These are phyloP conservation scores for Dascillus cervinus DNA, from an alignment of 2,888 invertebrate species.

Conservation along the genomic window DNA sequence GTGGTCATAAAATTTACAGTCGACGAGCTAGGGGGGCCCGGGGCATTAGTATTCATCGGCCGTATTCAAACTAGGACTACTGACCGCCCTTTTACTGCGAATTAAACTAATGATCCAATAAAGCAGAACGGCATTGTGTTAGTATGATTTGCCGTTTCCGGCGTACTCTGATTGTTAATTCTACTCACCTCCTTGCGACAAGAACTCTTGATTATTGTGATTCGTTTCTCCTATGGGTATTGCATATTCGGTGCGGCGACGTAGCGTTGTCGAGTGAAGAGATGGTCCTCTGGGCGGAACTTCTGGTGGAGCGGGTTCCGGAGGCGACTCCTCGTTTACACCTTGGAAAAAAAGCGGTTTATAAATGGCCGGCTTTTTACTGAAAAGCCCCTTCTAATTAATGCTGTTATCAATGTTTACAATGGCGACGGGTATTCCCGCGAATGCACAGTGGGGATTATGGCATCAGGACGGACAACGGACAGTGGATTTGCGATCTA, in stretches of 20 bases:
- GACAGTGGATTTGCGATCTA: slow-evolving; percentile 28
- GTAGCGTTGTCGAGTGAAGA: slow-evolving; percentile 52
- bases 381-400: slow-evolving; percentile 14
- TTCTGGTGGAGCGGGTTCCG: slow-evolving; percentile 80
- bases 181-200: slow-evolving; percentile 37
- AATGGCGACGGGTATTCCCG: slow-evolving; percentile 15
- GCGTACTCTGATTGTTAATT: slow-evolving; percentile 24
- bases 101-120: slow-evolving; percentile 38
- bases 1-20: slow-evolving; percentile 38
- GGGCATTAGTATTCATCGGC: slow-evolving; percentile 38
- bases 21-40: slow-evolving; percentile 22
- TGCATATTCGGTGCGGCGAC: slow-evolving; percentile 50
- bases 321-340: slow-evolving; percentile 66
- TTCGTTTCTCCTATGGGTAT: slow-evolving; percentile 40
- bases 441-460: slow-evolving; percentile 18
- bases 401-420: slow-evolving; percentile 24
- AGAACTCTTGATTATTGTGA: slow-evolving; percentile 31
- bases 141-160: slow-evolving; percentile 11
- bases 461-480: slow-evolving; percentile 17
- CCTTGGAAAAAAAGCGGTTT: no score
- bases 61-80: slow-evolving; percentile 24
- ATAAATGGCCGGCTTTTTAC: not conserved
- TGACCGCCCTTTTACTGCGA: slow-evolving; percentile 31
- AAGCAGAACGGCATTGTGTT: slow-evolving; percentile 19
- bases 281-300: slow-evolving; percentile 82